Conservation (phyloP, 2,888 invertebrate species). For the Portevinia maculata region DNA sequence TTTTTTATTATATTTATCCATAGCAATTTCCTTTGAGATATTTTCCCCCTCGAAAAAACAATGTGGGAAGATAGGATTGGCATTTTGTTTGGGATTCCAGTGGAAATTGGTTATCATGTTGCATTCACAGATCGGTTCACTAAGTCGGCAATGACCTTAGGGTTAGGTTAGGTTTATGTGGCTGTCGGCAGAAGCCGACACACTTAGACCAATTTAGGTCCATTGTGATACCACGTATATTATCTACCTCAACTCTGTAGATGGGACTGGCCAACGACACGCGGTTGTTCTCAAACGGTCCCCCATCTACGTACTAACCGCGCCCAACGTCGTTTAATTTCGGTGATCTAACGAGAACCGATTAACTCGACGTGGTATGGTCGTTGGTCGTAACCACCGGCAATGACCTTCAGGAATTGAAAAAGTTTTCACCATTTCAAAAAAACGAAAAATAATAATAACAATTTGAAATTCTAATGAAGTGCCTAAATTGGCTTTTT, state of each 20-base stretch:
- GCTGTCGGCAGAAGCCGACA: too few species aligned
- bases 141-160: conserved; percentile 37
- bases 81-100: background rate
- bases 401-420: conserved; percentile 53
- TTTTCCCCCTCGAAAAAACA: background rate
- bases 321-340: too few species aligned
- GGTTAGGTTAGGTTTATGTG: too few species aligned
- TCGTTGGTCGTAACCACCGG: too few species aligned
- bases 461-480: conserved; percentile 72
- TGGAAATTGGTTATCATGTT: conserved; percentile 47
- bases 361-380: too few species aligned
- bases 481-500: conserved; percentile 66
- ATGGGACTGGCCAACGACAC: too few species aligned
- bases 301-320: too few species aligned
- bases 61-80: background rate
- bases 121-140: conserved; percentile 23
- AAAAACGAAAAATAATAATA: conserved; percentile 23
- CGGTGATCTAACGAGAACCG: too few species aligned
- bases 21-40: conserved; percentile 61
- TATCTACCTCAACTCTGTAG: too few species aligned
- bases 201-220: too few species aligned
- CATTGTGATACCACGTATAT: too few species aligned
- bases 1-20: conserved; percentile 39
- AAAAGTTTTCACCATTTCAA: conserved; percentile 52
- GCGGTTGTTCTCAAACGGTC: too few species aligned